Evolutionary conservation across 2,797 vertebrate genomes (phyloP).

Genomic region (Coendou prehensilis): DNA sequence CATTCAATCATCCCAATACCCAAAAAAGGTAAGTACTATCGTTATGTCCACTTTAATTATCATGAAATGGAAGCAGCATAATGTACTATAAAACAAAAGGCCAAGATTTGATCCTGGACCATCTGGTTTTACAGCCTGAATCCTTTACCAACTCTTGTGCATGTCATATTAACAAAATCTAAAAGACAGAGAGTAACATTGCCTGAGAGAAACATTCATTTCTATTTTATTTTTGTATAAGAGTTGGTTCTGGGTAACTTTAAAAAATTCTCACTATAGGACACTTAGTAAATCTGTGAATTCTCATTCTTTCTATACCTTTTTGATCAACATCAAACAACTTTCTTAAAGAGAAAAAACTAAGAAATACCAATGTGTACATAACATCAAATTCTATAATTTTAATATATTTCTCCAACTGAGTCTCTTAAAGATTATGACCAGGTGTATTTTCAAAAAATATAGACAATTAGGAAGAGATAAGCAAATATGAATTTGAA

Average conservation of each 20-base stretch:
- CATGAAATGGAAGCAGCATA: slow-evolving; percentile 56
- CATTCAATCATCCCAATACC: slow-evolving; percentile 32
- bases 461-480: slow-evolving; percentile 48
- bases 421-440: slow-evolving; percentile 59
- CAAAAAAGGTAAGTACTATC: slow-evolving; percentile 30
- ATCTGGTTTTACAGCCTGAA: neutral
- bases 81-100: neutral
- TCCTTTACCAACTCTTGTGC: neutral
- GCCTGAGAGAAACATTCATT: neutral
- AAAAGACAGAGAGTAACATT: slow-evolving; percentile 33
- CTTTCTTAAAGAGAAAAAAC: slow-evolving; percentile 60
- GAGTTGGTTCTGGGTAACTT: neutral
- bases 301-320: neutral
- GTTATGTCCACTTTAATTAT: slow-evolving; percentile 43
- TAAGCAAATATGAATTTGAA: slow-evolving; percentile 47
- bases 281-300: slow-evolving; percentile 25
- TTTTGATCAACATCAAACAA: slow-evolving; percentile 58
- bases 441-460: slow-evolving; percentile 53
- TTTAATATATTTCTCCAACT: slow-evolving; percentile 58
- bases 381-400: slow-evolving; percentile 11
- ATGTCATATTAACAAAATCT: slow-evolving; percentile 2
- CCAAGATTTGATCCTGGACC: slow-evolving; percentile 40
- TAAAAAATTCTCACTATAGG: neutral
- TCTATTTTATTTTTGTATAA: slow-evolving; percentile 63
- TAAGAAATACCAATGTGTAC: slow-evolving; percentile 26